Conservation (phyloP, 2,797 vertebrate species). For the Arrhamphus sclerolepis region DNA sequence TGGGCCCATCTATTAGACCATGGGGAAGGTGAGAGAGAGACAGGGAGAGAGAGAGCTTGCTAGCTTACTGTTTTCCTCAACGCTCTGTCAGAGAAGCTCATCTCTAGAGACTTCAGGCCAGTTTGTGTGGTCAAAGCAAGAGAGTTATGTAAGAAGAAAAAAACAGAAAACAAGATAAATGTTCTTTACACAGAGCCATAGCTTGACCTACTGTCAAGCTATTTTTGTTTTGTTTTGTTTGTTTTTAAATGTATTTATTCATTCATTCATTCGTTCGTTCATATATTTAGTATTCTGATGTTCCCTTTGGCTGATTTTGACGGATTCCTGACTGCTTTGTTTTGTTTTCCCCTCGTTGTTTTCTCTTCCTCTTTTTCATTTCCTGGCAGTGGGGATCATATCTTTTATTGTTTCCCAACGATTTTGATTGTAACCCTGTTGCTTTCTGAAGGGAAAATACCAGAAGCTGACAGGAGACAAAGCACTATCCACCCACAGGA, state of each 20-base stretch:
- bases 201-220: conserved; percentile 65
- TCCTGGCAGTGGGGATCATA: conserved; percentile 47
- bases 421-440: conserved; percentile 65
- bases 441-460: conserved; percentile 63
- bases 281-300: conserved; percentile 10
- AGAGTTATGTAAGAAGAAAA: conserved; percentile 43
- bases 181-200: conserved; percentile 55
- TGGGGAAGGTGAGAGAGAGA: conserved; percentile 56
- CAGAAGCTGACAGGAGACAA: conserved; percentile 73
- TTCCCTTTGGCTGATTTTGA: conserved; percentile 59
- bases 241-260: no score
- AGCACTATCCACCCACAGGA: conserved; percentile 72
- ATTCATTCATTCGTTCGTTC: no score
- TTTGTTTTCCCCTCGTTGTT: conserved; percentile 50
- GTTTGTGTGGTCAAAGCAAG: conserved; percentile 73
- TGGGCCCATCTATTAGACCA: conserved; percentile 53
- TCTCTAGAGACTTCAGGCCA: conserved; percentile 54
- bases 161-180: conserved; percentile 48
- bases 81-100: conserved; percentile 56
- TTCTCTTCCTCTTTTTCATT: conserved; percentile 36
- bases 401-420: conserved; percentile 56
- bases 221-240: no score
- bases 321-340: conserved; percentile 46
- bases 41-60: conserved; percentile 65
- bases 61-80: conserved; percentile 61